Percentiles rank a stretch among this genome's conserved stretches.
These are phyloP conservation scores for Dysdera silvatica DNA, from an alignment of 1,140 invertebrate species.

Conservation along the genomic window DNA sequence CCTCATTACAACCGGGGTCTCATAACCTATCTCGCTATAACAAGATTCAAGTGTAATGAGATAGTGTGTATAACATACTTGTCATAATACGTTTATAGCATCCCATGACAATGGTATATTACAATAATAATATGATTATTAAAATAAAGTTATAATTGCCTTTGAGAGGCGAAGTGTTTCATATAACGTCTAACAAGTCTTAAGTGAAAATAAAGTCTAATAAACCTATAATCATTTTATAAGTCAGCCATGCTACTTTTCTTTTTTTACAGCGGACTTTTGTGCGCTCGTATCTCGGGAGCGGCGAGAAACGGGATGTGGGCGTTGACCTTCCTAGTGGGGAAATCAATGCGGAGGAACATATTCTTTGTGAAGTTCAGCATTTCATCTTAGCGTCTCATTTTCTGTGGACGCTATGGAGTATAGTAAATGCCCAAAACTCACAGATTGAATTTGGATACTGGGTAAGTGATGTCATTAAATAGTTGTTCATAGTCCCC, in stretches of 20 bases:
- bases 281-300: slow-evolving; percentile 37
- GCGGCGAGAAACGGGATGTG: slow-evolving; percentile 8
- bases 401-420: slow-evolving; percentile 88
- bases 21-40: too few relatives aligned
- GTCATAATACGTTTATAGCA: too few relatives aligned
- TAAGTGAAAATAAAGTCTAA: too few relatives aligned
- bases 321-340: slow-evolving; percentile 35
- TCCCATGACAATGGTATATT: too few relatives aligned
- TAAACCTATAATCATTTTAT: too few relatives aligned
- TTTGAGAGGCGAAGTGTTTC: too few relatives aligned
- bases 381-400: slow-evolving; percentile 79
- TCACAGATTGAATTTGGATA: slow-evolving; percentile 91
- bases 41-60: too few relatives aligned
- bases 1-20: too few relatives aligned
- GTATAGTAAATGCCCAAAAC: slow-evolving; percentile 72
- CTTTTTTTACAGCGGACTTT: slow-evolving; percentile 39
- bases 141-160: too few relatives aligned
- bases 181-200: too few relatives aligned
- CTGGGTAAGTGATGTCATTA: slow-evolving; percentile 59
- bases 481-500: neutral
- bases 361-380: slow-evolving; percentile 65
- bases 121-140: too few relatives aligned
- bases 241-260: slow-evolving; percentile 16
- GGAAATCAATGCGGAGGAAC: slow-evolving; percentile 39
- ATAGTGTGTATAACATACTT: too few relatives aligned